Evolutionary conservation across 2,888 invertebrate species (phyloP).

Genomic region (Brachyptera putata): DNA sequence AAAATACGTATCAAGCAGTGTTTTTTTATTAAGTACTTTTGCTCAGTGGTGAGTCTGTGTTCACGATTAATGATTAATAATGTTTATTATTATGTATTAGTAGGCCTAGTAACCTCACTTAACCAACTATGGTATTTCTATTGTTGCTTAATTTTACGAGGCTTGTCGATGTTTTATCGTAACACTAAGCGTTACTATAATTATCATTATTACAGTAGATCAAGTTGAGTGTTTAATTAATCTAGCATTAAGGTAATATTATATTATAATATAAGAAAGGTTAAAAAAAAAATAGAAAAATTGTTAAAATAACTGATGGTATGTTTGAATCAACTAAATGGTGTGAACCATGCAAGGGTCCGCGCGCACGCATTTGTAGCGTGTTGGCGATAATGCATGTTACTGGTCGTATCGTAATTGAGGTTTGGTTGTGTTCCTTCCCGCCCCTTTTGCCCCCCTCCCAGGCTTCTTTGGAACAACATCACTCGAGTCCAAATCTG

Average conservation of each 20-base stretch:
- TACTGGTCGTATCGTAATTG: background rate
- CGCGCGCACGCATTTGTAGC: slow-evolving; percentile 3
- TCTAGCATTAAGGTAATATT: slow-evolving; percentile 13
- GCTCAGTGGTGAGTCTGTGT: background rate
- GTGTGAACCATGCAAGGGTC: slow-evolving; percentile 36
- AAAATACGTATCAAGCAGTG: slow-evolving; percentile 9
- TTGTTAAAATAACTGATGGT: slow-evolving; percentile 36
- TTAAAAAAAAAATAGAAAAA: slow-evolving; percentile 23
- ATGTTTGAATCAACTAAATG: slow-evolving; percentile 25
- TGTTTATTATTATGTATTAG: background rate
- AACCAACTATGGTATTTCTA: slow-evolving; percentile 6
- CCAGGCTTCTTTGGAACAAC: background rate
- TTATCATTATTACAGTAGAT: slow-evolving; percentile 2
- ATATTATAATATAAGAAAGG: too few relatives aligned
- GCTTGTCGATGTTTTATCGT: slow-evolving; percentile 10
- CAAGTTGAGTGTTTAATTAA: slow-evolving; percentile 14
- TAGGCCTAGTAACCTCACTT: background rate
- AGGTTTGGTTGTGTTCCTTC: slow-evolving; percentile 1
- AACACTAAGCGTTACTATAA: slow-evolving; percentile 7
- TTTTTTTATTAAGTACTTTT: background rate
- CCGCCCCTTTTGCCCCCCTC: background rate
- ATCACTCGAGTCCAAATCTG: background rate
- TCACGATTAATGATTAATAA: slow-evolving; percentile 1
- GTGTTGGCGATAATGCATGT: background rate
- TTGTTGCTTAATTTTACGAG: slow-evolving; percentile 3